phyloP scores from a whole-genome alignment of 2,113 vertebrate species.

The Psephotus haematonotus region DNA sequence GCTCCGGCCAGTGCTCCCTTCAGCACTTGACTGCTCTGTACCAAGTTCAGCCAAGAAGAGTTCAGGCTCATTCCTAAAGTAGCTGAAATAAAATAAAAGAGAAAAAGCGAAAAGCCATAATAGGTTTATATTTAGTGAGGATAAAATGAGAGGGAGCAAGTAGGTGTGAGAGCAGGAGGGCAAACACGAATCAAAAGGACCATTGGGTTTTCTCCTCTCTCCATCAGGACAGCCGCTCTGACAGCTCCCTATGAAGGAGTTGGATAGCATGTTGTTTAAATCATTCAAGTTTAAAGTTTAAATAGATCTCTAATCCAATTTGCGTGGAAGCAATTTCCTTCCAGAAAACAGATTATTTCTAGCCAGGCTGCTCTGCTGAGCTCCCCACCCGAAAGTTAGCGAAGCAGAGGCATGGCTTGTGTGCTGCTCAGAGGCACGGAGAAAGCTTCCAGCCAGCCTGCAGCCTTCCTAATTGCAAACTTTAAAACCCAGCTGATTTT shows the following conservation, averaged over 20 bases:
- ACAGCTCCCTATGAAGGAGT: constrained; percentile 15
- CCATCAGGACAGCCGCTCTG: background rate
- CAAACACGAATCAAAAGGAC: background rate
- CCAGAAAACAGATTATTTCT: constrained; percentile 65
- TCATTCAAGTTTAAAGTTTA: constrained; percentile 65
- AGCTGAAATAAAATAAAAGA: background rate
- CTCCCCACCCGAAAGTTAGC: constrained; percentile 42
- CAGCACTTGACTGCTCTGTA: background rate
- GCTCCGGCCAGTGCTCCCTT: background rate
- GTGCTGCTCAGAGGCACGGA: constrained; percentile 14
- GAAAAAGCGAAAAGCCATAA: background rate
- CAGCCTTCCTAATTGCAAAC: constrained; percentile 67
- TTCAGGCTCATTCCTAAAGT: background rate
- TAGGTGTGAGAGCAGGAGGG: background rate
- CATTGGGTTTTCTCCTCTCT: background rate
- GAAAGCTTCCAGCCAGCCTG: constrained; percentile 44
- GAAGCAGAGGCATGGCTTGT: constrained; percentile 18
- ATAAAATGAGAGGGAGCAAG: background rate
- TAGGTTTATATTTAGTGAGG: background rate
- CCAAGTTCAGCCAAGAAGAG: background rate
- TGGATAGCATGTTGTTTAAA: constrained; percentile 34
- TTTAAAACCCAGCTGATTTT: constrained; percentile 63
- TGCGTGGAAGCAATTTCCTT: constrained; percentile 65
- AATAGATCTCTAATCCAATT: constrained; percentile 66
- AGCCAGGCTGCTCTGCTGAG: constrained; percentile 46